phyloP scores from a whole-genome alignment of 2,113 vertebrate species.

The Gymnorhina tibicen region DNA sequence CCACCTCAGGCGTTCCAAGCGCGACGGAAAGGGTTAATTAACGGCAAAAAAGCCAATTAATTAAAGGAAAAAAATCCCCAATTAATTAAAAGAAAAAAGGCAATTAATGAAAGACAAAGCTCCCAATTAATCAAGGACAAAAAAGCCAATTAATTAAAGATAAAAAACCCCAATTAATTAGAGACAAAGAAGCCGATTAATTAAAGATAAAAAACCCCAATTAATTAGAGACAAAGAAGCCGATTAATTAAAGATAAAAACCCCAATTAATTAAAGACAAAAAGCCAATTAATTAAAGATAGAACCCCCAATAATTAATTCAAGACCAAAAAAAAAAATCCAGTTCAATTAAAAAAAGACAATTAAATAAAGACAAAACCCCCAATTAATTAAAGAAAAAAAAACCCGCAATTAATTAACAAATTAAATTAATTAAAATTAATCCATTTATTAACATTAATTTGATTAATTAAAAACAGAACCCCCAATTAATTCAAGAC shows the following conservation, averaged over 20 bases:
- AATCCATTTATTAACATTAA: no score
- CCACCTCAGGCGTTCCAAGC: neutral
- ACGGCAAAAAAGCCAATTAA: neutral
- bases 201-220: neutral
- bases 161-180: neutral
- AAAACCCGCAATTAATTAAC: neutral
- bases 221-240: neutral
- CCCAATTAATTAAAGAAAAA: neutral
- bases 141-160: no score
- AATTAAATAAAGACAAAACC: neutral
- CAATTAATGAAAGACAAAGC: neutral
- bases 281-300: neutral
- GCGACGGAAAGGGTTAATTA: neutral
- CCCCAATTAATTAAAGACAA: neutral
- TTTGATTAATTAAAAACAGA: neutral
- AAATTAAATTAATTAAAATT: no score
- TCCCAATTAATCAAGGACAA: no score
- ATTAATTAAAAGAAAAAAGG: neutral
- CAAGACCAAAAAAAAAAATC: neutral
- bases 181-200: neutral
- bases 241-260: neutral
- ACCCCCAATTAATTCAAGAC: neutral
- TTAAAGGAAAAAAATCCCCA: neutral
- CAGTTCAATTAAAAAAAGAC: neutral
- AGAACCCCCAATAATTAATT: neutral